phyloP scores from a whole-genome alignment of 2,888 invertebrate genomes.

The Trissolcus japonicus region DNA sequence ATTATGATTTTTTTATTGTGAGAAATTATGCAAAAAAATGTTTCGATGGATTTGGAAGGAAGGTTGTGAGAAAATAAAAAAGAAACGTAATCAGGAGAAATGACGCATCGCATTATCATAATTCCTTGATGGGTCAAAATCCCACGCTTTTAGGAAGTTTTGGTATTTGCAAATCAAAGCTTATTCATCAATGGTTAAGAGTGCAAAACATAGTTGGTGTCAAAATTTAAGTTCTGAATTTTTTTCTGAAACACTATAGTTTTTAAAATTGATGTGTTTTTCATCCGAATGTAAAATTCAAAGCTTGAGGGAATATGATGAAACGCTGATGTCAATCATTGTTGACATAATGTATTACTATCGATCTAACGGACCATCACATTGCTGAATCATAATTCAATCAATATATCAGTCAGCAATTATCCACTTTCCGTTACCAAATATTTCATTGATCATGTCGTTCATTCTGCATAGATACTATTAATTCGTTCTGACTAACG shows the following conservation, averaged over 20 bases:
- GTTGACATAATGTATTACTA: too few species aligned
- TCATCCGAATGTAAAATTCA: too few species aligned
- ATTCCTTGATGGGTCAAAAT: slow-evolving; percentile 36
- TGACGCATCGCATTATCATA: slow-evolving; percentile 45
- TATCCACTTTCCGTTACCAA: slow-evolving; percentile 1
- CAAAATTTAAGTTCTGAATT: too few species aligned
- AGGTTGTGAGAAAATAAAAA: slow-evolving; percentile 5
- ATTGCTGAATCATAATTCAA: too few species aligned
- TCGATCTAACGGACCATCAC: too few species aligned
- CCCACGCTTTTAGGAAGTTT: slow-evolving; percentile 36
- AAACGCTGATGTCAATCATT: too few species aligned
- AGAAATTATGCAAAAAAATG: too few species aligned
- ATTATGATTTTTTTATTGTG: too few species aligned
- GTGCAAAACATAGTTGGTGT: background rate
- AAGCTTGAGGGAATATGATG: too few species aligned
- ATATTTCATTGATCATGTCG: slow-evolving; percentile 20
- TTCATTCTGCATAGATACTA: slow-evolving; percentile 20
- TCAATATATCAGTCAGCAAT: background rate
- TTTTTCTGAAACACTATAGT: too few species aligned
- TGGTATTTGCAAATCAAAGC: background rate
- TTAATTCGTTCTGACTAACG: slow-evolving; percentile 2
- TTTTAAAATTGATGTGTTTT: too few species aligned
- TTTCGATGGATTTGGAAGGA: too few species aligned
- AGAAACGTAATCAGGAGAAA: slow-evolving; percentile 18
- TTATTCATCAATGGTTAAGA: slow-evolving; percentile 22